These are phyloP conservation scores for Schrankia costaestrigalis DNA, from an alignment of 2,888 invertebrate genomes.

Conservation along the genomic window DNA sequence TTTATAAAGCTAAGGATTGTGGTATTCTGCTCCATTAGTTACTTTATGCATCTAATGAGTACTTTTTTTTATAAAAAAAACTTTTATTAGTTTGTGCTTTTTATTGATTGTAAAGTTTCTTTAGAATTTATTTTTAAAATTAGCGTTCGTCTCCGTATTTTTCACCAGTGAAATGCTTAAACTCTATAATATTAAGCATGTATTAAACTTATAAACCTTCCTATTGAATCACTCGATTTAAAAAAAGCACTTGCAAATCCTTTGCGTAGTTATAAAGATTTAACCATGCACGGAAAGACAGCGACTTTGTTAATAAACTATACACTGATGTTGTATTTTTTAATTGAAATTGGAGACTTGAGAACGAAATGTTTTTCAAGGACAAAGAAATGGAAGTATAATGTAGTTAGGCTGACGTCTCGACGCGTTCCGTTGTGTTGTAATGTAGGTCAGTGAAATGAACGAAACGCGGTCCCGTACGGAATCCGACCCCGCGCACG, in stretches of 20 bases:
- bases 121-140: too few relatives aligned
- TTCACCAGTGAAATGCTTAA: too few relatives aligned
- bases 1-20: slow-evolving; percentile 12
- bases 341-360: not conserved
- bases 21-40: slow-evolving; percentile 10
- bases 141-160: too few relatives aligned
- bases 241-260: not conserved
- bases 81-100: too few relatives aligned
- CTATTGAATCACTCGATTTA: not conserved
- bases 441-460: slow-evolving; percentile 79
- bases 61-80: too few relatives aligned
- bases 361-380: slow-evolving; percentile 20
- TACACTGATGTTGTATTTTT: too few relatives aligned
- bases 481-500: slow-evolving; percentile 67
- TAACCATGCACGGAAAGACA: too few relatives aligned
- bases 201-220: not conserved
- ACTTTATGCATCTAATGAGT: not conserved
- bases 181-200: too few relatives aligned
- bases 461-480: slow-evolving; percentile 74
- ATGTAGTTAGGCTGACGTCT: slow-evolving; percentile 35
- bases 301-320: too few relatives aligned
- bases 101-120: too few relatives aligned
- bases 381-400: slow-evolving; percentile 33
- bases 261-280: too few relatives aligned
- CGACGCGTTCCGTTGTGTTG: slow-evolving; percentile 41